phyloP scores from a whole-genome alignment of 2,113 vertebrate genomes.

The Gnathochromis pfefferi region DNA sequence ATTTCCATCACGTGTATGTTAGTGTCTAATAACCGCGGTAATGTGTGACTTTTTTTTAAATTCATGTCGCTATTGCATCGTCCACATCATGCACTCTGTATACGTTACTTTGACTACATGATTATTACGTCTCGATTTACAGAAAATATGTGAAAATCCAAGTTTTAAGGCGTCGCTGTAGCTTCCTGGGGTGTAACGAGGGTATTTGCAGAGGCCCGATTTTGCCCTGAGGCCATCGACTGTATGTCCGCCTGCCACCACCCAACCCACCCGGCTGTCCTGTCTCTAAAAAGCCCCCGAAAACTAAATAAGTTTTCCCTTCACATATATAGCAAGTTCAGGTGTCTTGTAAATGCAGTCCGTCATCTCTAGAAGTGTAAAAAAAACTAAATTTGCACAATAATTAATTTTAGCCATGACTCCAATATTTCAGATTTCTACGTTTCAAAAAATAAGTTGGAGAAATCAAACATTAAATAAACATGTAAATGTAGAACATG shows the following conservation, averaged over 20 bases:
- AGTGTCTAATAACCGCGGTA: neutral
- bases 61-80: neutral
- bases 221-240: neutral
- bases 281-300: neutral
- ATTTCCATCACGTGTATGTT: neutral
- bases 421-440: neutral
- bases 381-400: neutral
- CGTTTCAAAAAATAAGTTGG: neutral
- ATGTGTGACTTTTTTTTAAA: neutral
- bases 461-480: neutral
- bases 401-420: neutral
- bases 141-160: neutral
- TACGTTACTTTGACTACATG: neutral
- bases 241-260: neutral
- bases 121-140: neutral
- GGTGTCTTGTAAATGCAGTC: neutral
- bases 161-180: fast-evolving
- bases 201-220: neutral
- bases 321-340: neutral
- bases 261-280: fast-evolving
- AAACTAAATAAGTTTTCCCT: neutral
- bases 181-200: neutral
- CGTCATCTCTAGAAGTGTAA: neutral
- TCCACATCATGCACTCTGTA: fast-evolving
- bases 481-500: neutral